Evolutionary conservation across 1,140 invertebrate genomes (phyloP), one percentile per base, ranked within the genome.

Genomic region (Procambarus virginalis): DNA sequence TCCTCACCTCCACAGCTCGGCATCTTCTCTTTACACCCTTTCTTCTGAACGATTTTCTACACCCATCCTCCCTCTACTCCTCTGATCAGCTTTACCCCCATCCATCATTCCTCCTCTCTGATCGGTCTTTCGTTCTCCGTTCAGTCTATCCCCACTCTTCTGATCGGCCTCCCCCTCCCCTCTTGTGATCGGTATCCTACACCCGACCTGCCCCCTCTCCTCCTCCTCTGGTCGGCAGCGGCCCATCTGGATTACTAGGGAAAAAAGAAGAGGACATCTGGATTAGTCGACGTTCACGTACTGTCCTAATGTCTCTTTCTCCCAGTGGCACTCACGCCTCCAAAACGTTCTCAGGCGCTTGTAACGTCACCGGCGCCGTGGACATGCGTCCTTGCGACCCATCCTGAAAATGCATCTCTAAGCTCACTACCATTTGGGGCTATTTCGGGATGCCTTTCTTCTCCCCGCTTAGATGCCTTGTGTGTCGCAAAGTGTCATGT

Each of bases 251-350:
- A 84, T 70, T 78, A 49, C 4, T 22, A 34, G 70, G 49, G 55
- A 60, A 86, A 86, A 77, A 64, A 60, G 34, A 12, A 12, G 51
- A 12, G 12, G 84, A 86, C 84, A 86, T 80, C 85, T 87, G 85
- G 85, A 87, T 87, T 87, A 87, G 76, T 87, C 49, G 49, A 46
- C 49, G 85, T 48, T 76, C 60, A 45, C 46, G 85, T 45, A 87
- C 60, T 87, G 77, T 87, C 85, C 77, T 87, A 87, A 87, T 87
- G 76, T 87, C 85, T 87, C 85, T 68, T 68, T 86, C 84, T 77
- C 22, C 48, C 77, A 70, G 85, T 80, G 85, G 78, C 85, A 87
- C 76, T 68, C 78, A 68, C 77, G 75, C 84, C 34, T 60, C n/a
- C 70, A 34, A 46, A 49, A 85, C 51, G 85, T 87, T 49, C 85